Evolutionary conservation across 64 coral and sea anemone genomes (phyloP).

Genomic region (Stichodactyla helianthus): DNA sequence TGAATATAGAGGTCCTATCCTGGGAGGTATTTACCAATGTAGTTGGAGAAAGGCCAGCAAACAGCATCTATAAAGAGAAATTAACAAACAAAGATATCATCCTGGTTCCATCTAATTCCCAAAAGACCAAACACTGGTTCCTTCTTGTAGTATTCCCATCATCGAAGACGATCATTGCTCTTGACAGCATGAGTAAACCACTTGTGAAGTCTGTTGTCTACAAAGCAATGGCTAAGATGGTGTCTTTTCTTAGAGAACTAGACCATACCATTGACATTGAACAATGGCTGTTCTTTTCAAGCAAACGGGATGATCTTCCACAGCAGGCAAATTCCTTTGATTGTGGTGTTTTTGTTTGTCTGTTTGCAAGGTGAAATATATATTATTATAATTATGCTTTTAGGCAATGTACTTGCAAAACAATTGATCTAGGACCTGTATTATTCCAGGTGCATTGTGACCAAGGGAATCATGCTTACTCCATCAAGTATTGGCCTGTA

Average conservation of each 20-base stretch:
- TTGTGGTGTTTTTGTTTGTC: constrained; percentile 23
- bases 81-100: constrained; percentile 6
- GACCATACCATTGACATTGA: constrained; percentile 8
- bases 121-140: constrained; percentile 35
- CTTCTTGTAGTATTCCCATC: constrained; percentile 1
- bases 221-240: constrained; percentile 4
- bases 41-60: not conserved
- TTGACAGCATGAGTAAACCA: constrained; percentile 25
- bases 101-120: constrained; percentile 21
- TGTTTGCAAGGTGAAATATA: not conserved
- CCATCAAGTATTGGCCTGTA: not conserved
- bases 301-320: constrained; percentile 19
- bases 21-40: not conserved
- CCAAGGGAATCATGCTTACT: constrained; percentile 30
- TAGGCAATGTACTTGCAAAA: too few relatives aligned
- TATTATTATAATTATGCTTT: too few relatives aligned
- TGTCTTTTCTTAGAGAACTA: constrained; percentile 1
- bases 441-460: constrained; percentile 34
- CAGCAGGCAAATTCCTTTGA: constrained; percentile 40
- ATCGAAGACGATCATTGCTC: constrained; percentile 6
- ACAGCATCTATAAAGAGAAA: not conserved
- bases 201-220: not conserved
- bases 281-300: constrained; percentile 25
- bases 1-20: not conserved
- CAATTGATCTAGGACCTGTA: not conserved